A percentile compares a stretch with the other conserved stretches of the same genome.
Evolutionary conservation across 53 echinoderm and acorn worm species (phyloP).

Genomic region (Patiria pectinifera): DNA sequence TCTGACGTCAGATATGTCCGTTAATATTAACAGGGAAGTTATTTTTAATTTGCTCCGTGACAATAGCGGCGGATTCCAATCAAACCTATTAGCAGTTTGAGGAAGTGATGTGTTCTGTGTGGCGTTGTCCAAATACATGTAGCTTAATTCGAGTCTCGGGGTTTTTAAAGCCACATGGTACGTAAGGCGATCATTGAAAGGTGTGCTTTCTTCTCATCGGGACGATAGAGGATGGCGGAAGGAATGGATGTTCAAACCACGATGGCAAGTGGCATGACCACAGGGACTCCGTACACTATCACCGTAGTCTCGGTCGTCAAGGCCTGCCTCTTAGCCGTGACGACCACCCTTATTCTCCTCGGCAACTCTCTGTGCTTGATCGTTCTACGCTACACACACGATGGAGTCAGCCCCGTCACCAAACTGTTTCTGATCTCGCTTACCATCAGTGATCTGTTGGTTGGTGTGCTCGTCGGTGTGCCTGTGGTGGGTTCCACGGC

Average conservation of each 20-base stretch:
- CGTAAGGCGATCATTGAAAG: not conserved
- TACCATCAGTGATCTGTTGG: constrained; percentile 43
- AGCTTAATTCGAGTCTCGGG: not conserved
- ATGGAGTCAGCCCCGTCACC: constrained; percentile 37
- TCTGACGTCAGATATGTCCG: not conserved
- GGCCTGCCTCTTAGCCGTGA: constrained; percentile 6
- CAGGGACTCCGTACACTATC: constrained; percentile 7
- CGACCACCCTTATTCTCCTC: constrained; percentile 3
- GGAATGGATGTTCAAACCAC: not conserved
- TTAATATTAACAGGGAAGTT: not conserved
- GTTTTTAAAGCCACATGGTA: not conserved
- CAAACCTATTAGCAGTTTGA: not conserved
- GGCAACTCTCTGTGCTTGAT: constrained; percentile 20
- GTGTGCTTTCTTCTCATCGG: not conserved
- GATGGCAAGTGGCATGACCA: not conserved
- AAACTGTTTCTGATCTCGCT: constrained; percentile 31
- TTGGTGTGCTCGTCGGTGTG: constrained; percentile 27
- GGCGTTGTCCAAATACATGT: no score
- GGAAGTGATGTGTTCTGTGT: not conserved
- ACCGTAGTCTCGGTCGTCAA: constrained; percentile 12
- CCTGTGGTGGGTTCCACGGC: constrained; percentile 20
- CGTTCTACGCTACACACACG: constrained; percentile 5
- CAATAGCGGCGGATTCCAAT: not conserved
- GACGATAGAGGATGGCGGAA: not conserved
- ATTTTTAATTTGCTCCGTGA: not conserved